A percentile compares a stretch with the other conserved stretches of the same genome.
phyloP scores from a whole-genome alignment of 2,797 vertebrate genomes.

The Ctenopoma kingsleyae region DNA sequence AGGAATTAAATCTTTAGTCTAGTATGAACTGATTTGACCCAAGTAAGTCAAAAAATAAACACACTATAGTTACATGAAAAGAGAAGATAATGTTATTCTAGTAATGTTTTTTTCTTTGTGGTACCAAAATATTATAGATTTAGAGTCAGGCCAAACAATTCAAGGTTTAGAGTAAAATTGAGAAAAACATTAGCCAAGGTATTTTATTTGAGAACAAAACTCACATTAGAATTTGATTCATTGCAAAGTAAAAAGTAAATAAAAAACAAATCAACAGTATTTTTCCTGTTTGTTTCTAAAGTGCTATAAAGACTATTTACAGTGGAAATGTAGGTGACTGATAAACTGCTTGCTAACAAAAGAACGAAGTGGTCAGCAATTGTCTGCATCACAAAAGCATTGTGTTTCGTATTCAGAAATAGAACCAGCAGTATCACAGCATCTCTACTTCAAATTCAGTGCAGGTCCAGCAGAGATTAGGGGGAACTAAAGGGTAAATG shows the following conservation, averaged over 20 bases:
- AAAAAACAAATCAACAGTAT: neutral
- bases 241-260: neutral
- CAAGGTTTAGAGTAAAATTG: slow-evolving; percentile 4
- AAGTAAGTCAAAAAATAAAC: slow-evolving; percentile 2
- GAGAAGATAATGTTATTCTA: neutral
- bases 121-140: neutral
- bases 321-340: neutral
- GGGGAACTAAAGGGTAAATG: slow-evolving; percentile 59
- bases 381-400: slow-evolving; percentile 2
- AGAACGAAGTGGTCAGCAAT: neutral
- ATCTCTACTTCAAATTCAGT: slow-evolving; percentile 46
- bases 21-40: slow-evolving; percentile 31
- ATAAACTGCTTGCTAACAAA: neutral
- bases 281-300: neutral
- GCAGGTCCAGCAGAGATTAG: slow-evolving; percentile 39
- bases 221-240: neutral
- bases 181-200: neutral
- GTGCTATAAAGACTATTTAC: neutral
- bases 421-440: slow-evolving; percentile 23
- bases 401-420: slow-evolving; percentile 23
- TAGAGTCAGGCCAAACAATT: neutral
- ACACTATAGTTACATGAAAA: slow-evolving; percentile 13
- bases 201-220: neutral
- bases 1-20: slow-evolving; percentile 28
- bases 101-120: slow-evolving; percentile 1